These are phyloP conservation scores for Tenthredo notha DNA, from an alignment of 2,888 invertebrate species.

Conservation along the genomic window DNA sequence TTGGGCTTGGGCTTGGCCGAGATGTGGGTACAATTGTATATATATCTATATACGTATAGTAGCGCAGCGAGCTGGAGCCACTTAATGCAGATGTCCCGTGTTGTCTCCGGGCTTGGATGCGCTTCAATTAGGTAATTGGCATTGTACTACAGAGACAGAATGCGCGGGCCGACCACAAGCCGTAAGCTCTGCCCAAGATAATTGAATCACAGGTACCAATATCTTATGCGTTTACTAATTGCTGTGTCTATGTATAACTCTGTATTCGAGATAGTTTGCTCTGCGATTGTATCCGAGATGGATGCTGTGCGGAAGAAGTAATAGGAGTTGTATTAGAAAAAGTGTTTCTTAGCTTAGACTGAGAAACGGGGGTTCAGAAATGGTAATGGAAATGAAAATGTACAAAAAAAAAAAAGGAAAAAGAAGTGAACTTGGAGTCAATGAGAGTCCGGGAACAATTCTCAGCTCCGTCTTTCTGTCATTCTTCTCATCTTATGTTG, in stretches of 20 bases:
- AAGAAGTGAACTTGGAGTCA: background rate
- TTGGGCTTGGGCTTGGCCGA: slow-evolving; percentile 1
- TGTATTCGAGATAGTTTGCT: background rate
- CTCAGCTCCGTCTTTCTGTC: background rate
- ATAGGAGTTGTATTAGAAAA: background rate
- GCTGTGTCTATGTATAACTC: background rate
- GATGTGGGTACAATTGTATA: slow-evolving; percentile 11
- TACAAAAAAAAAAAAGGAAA: background rate
- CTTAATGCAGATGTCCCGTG: slow-evolving; percentile 42
- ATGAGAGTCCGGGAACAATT: slow-evolving; percentile 22
- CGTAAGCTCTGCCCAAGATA: slow-evolving; percentile 5
- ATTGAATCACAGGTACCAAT: slow-evolving; percentile 29
- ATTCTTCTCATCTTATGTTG: slow-evolving; percentile 12
- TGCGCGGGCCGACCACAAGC: background rate
- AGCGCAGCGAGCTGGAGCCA: slow-evolving; percentile 17
- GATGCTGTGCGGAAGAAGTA: too few relatives aligned
- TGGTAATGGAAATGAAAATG: background rate
- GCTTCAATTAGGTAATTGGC: slow-evolving; percentile 41
- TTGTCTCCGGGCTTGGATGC: slow-evolving; percentile 36
- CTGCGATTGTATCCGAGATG: background rate
- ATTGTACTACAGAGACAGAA: slow-evolving; percentile 4
- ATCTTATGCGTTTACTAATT: background rate
- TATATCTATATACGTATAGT: background rate
- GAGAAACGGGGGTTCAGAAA: background rate
- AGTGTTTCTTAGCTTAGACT: background rate